These are phyloP conservation scores for Theretra japonica DNA, from an alignment of 2,888 invertebrate species.

Conservation along the genomic window DNA sequence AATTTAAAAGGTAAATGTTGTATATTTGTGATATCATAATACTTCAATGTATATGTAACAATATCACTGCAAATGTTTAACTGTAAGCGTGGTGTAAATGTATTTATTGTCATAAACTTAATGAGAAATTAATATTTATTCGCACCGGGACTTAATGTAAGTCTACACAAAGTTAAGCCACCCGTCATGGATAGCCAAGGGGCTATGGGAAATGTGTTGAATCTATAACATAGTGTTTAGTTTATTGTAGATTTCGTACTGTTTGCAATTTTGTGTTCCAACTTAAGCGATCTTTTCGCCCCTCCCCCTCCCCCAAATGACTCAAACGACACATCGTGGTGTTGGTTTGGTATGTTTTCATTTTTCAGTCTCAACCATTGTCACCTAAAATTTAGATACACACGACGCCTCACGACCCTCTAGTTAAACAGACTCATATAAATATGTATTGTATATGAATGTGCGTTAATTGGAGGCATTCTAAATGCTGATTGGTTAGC, in stretches of 20 bases:
- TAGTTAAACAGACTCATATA: slow-evolving; percentile 5
- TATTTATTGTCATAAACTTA: slow-evolving; percentile 20
- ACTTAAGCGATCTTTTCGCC: neutral
- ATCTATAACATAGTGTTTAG: slow-evolving; percentile 7
- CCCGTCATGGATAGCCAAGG: neutral
- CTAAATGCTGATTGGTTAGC: slow-evolving; percentile 51
- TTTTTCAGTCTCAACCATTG: neutral
- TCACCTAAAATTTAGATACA: neutral
- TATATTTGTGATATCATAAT: no score
- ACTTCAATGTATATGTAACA: neutral
- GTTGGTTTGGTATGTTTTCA: neutral
- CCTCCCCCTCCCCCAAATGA: neutral
- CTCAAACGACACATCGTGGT: neutral
- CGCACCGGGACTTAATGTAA: neutral
- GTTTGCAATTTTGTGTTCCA: slow-evolving; percentile 18
- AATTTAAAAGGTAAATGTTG: no score
- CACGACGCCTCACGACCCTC: slow-evolving; percentile 1
- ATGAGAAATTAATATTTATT: slow-evolving; percentile 23
- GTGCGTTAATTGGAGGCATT: slow-evolving; percentile 42
- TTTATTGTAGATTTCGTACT: neutral
- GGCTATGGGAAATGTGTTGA: slow-evolving; percentile 12
- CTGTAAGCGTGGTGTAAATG: slow-evolving; percentile 18
- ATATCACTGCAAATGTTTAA: slow-evolving; percentile 2
- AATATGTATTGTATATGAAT: slow-evolving; percentile 11
- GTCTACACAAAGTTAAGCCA: slow-evolving; percentile 4